These are phyloP conservation scores for Laothoe populi DNA, from an alignment of 2,888 invertebrate species.

Conservation along the genomic window DNA sequence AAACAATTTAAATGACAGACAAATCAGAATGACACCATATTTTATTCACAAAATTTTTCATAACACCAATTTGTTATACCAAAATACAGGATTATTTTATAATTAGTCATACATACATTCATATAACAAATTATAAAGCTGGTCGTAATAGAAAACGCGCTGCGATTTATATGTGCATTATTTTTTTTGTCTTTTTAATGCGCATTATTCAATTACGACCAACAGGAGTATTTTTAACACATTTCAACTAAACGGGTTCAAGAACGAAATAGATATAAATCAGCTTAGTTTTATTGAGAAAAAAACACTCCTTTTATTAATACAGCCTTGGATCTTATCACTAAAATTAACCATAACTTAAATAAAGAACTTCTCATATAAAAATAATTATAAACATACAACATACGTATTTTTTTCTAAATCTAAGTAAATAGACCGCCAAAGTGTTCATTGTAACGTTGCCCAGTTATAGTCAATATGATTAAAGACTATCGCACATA, in stretches of 20 bases:
- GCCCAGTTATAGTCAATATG: constrained; percentile 22
- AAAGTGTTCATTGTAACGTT: constrained; percentile 59
- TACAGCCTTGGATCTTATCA: constrained; percentile 83
- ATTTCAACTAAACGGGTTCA: constrained; percentile 53
- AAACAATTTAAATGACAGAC: constrained; percentile 26
- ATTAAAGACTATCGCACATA: constrained; percentile 43
- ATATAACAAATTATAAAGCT: constrained; percentile 73
- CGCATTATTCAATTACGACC: constrained; percentile 62
- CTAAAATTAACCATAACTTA: constrained; percentile 80
- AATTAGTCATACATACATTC: constrained; percentile 80
- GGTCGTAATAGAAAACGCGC: constrained; percentile 61
- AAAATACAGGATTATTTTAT: constrained; percentile 82
- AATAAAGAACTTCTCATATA: constrained; percentile 80
- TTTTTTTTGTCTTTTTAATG: constrained; percentile 50
- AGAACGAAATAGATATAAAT: constrained; percentile 51
- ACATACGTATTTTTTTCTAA: constrained; percentile 63
- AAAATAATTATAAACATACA: constrained; percentile 76
- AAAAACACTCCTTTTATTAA: constrained; percentile 78
- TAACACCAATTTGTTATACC: constrained; percentile 84
- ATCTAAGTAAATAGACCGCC: constrained; percentile 82
- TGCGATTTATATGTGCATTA: constrained; percentile 44
- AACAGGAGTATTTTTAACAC: constrained; percentile 73
- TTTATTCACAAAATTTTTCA: constrained; percentile 82
- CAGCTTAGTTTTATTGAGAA: constrained; percentile 57
- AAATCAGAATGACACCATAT: constrained; percentile 77